phyloP scores from a whole-genome alignment of 2,797 vertebrate species.

The Lepidocolaptes lacrymiger region DNA sequence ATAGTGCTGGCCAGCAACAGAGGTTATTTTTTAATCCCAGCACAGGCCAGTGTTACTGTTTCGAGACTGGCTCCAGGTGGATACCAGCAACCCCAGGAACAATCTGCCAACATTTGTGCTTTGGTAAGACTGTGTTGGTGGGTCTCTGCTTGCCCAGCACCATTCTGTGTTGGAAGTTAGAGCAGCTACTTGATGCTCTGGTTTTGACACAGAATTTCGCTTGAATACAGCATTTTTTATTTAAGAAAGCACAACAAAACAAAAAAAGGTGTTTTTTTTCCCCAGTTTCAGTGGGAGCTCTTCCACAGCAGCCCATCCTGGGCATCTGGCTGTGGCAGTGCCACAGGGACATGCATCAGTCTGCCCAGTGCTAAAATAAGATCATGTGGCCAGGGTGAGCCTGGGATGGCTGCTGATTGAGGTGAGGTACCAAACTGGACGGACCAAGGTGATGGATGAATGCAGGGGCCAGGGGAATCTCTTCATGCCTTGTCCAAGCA shows the following conservation, averaged over 20 bases:
- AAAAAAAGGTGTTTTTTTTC: accelerated
- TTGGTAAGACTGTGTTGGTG: too few species aligned
- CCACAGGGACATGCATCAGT: neutral
- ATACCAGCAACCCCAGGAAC: accelerated
- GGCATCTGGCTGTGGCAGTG: accelerated
- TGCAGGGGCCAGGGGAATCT: neutral
- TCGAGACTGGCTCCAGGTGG: neutral
- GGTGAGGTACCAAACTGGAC: neutral
- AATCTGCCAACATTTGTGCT: neutral
- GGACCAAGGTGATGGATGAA: neutral
- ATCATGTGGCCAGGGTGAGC: neutral
- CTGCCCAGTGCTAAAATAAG: neutral
- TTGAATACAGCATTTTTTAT: neutral
- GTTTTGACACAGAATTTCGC: neutral
- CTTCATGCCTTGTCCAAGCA: neutral
- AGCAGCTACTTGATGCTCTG: neutral
- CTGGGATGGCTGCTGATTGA: neutral
- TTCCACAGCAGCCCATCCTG: neutral
- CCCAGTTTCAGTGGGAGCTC: neutral
- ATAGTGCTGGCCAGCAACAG: neutral
- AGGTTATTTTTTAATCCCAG: neutral
- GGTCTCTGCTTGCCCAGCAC: neutral
- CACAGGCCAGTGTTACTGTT: neutral
- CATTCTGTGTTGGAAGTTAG: neutral
- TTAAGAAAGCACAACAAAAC: neutral